Conservation (phyloP, 2,113 vertebrate species). For the Gallinago paraguaiae region DNA sequence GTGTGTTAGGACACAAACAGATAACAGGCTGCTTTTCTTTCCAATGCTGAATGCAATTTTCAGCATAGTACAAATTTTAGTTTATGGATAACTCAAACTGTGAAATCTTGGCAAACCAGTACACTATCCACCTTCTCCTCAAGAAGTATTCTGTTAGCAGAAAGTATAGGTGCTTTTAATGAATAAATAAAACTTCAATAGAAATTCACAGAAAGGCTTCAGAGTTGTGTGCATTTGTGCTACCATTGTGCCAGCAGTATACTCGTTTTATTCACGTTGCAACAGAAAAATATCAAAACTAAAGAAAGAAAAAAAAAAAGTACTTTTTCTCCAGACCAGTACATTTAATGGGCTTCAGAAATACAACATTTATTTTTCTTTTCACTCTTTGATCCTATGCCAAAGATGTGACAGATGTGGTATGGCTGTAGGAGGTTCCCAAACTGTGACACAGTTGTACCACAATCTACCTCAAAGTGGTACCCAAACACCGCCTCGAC, state of each 20-base stretch:
- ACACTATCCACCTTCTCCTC: not conserved
- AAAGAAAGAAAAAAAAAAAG: not conserved
- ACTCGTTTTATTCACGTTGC: not conserved
- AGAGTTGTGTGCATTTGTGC: not conserved
- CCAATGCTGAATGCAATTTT: not conserved
- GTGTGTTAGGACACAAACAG: not conserved
- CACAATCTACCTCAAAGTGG: constrained; percentile 10
- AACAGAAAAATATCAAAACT: not conserved
- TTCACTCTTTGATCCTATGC: not conserved
- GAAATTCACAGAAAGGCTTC: not conserved
- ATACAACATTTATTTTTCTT: not conserved
- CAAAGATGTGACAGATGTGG: not conserved
- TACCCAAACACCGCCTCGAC: constrained; percentile 29
- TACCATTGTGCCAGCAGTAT: not conserved
- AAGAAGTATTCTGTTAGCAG: not conserved
- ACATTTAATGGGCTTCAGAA: not conserved
- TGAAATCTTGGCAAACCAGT: not conserved
- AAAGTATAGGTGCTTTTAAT: not conserved
- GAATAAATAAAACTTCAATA: not conserved
- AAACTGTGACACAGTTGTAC: not conserved
- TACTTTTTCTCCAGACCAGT: not conserved
- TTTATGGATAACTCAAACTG: not conserved
- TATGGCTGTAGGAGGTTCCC: not conserved
- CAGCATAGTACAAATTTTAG: not conserved
- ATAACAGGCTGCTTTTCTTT: not conserved